Conservation (phyloP, 2,113 vertebrate genomes). For the Strigops habroptila region DNA sequence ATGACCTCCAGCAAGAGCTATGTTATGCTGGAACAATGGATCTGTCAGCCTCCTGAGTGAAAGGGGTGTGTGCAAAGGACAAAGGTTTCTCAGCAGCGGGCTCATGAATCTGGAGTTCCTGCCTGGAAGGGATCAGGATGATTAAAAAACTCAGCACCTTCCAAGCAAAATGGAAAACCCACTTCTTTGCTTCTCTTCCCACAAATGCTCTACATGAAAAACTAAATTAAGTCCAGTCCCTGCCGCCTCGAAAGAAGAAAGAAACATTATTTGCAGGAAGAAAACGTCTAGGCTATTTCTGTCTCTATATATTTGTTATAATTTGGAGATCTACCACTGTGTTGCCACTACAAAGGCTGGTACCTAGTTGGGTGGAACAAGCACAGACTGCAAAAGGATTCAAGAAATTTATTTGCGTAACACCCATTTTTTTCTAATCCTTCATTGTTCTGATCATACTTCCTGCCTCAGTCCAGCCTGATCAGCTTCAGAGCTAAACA, state of each 20-base stretch:
- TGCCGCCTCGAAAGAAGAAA: background rate
- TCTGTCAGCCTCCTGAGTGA: slow-evolving; percentile 55
- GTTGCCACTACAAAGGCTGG: background rate
- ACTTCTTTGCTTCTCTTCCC: slow-evolving; percentile 36
- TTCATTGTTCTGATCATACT: background rate
- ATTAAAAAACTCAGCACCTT: slow-evolving; percentile 63
- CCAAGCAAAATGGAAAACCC: slow-evolving; percentile 42
- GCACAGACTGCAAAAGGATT: background rate
- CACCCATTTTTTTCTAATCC: background rate
- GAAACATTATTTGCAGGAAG: background rate
- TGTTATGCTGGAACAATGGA: slow-evolving; percentile 53
- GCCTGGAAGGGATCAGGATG: slow-evolving; percentile 58
- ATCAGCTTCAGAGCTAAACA: background rate
- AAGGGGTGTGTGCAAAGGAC: slow-evolving; percentile 55
- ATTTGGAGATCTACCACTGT: background rate
- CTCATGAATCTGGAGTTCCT: slow-evolving; percentile 40
- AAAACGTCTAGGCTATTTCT: background rate
- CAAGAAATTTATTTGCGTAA: background rate
- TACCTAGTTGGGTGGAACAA: background rate
- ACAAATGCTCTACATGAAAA: slow-evolving; percentile 14
- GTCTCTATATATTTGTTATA: background rate
- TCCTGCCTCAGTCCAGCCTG: background rate
- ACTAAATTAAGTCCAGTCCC: slow-evolving; percentile 22
- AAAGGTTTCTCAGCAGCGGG: slow-evolving; percentile 64
- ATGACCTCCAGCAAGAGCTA: slow-evolving; percentile 56